Base-by-base conservation (phyloP, 2,113 vertebrate genomes). In the Sphaerodactylus townsendi region DNA sequence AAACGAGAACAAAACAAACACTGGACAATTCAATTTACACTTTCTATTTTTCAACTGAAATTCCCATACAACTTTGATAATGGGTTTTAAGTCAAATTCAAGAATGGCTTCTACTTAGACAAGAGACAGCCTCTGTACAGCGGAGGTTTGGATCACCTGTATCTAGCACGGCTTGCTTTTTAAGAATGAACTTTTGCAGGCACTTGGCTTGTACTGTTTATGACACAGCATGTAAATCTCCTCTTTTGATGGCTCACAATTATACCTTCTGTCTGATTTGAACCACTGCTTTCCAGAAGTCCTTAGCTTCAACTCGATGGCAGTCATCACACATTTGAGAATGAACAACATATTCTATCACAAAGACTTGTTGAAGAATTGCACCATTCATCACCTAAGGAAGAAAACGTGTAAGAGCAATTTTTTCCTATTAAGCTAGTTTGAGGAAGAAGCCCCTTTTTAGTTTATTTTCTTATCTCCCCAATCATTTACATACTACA, bases 271-370 rank as follows among this genome's bases (percentile, higher is more conserved):
- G 99, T 75, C 99, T 94, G 75, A 99, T 97, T 96, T 99, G 98
- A 83, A 99, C 97, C 14, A 99, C 98, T 3, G 98, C 97, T 81
- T 99, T 99, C 99, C 98, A 99, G 94, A 97, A 99, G 94, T 99
- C 99, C 83, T 99, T 99, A 65, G 98, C 99, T 94, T 99, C 98
- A 65, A 99, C 97, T 79, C 99, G 97, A 28, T 99, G 99, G 90
- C 99, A 99, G 92, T 99, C 98, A 68, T 98, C 98, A 89, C 99
- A 99, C 98, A 99, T 99, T 77, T 99, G 98, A 37, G 95, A 91
- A 92, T 97, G 97, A 77, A 99, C 86, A 79, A 97, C 88, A 77
- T 97, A 99, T 88, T 99, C 99, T 15, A 99, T 97, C 87, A 99
- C 97, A 92, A 99, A 99, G 39, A 99, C 96, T 90, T 99, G 99